A percentile compares a stretch with the other conserved stretches of the same genome.
Evolutionary conservation across 2,797 vertebrate genomes (phyloP).

Genomic region (Paramormyrops hopkinsi): DNA sequence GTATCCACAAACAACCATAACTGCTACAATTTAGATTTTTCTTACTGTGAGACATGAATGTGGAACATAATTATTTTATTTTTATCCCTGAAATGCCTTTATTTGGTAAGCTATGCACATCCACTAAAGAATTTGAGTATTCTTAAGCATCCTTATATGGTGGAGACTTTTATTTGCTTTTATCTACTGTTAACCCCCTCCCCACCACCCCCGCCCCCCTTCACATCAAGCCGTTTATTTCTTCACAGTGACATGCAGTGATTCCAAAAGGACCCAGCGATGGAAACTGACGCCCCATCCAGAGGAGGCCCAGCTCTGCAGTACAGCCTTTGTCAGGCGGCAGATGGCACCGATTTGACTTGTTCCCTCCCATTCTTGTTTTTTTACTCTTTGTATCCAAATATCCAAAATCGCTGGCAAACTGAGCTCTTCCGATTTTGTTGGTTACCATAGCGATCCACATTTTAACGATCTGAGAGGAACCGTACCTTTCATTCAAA

Average conservation of each 20-base stretch:
- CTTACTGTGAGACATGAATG: not conserved
- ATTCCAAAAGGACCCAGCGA: not conserved
- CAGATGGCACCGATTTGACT: not conserved
- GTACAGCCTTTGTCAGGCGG: not conserved
- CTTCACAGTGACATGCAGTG: not conserved
- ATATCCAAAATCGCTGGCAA: not conserved
- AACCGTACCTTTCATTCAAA: not conserved
- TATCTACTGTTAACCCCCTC: not conserved
- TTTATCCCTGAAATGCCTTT: not conserved
- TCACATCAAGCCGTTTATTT: not conserved
- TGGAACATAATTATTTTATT: not conserved
- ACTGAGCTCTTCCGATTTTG: not conserved
- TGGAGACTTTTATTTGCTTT: not conserved
- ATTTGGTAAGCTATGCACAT: not conserved
- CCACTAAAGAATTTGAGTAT: not conserved
- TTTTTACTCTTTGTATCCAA: not conserved
- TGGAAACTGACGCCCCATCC: not conserved
- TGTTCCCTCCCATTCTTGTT: not conserved
- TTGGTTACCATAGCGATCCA: not conserved
- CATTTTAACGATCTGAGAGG: not conserved
- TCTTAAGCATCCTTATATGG: not conserved
- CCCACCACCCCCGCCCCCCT: not conserved
- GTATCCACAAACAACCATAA: not conserved
- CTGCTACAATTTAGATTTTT: not conserved
- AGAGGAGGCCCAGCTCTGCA: not conserved